A percentile compares a stretch with the other conserved stretches of the same genome.
Evolutionary conservation across 2,113 vertebrate species (phyloP).

Genomic region (Microcebus ravelobensis): DNA sequence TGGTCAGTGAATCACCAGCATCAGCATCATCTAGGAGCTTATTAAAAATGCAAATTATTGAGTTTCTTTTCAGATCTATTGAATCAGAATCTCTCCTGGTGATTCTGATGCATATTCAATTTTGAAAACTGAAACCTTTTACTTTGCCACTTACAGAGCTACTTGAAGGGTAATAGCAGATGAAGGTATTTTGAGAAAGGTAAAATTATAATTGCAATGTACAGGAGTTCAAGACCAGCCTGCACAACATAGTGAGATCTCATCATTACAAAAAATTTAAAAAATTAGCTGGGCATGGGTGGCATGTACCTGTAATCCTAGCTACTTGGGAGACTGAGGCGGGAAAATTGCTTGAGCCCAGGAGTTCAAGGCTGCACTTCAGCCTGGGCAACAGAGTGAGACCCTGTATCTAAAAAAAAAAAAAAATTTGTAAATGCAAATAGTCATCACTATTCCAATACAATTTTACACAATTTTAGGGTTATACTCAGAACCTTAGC

Average conservation of each 20-base stretch:
- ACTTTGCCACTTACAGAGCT: background rate
- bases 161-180: background rate
- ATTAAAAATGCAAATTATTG: background rate
- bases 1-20: background rate
- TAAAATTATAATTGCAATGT: background rate
- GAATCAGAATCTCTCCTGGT: background rate
- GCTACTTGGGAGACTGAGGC: too few species aligned
- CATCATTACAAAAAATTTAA: too few species aligned
- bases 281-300: too few species aligned
- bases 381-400: too few species aligned
- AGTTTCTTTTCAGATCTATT: background rate
- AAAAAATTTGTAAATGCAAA: background rate
- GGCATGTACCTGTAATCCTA: too few species aligned
- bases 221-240: background rate
- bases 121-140: background rate
- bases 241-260: too few species aligned
- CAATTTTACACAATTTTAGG: background rate
- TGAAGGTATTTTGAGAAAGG: background rate
- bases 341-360: too few species aligned
- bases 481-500: background rate
- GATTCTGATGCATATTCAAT: background rate
- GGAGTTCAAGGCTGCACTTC: too few species aligned
- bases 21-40: background rate
- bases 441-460: background rate
- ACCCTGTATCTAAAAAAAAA: too few species aligned